Evolutionary conservation across 2,888 invertebrate genomes (phyloP), one percentile per base, ranked within the genome.

Genomic region (Gastracanthus pulcherrimus): DNA sequence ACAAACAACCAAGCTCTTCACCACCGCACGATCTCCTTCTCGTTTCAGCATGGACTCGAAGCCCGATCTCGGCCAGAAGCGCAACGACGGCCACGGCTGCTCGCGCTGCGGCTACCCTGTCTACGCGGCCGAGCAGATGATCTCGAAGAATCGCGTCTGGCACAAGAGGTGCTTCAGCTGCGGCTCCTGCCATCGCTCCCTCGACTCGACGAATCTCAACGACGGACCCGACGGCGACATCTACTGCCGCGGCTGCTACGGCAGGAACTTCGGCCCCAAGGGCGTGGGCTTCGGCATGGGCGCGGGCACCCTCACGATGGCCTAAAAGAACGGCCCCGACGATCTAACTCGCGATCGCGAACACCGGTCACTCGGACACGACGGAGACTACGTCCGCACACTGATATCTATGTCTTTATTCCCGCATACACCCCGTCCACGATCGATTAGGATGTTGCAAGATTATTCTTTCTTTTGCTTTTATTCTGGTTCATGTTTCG

Each of bases 151-250:
- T 92, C 95, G 96, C 90, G 93, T 96, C 89, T 97, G 97, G 97
- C 98, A 99, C 93, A 97, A 96, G 92, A 93, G 96, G 87, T 98
- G 98, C 93, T 98, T 98, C 95, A 95, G 95, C 92, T 98, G 98
- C 92, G 95, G 94, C 72, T 96, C 96, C 87, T 98, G 97, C 92
- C 95, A 95, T 89, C 96, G 96, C 92, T 97, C 97, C 87, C 93
- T 96, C 91, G 98, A 98, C 92, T 97, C 97, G 86, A 97, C 97
- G 89, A 97, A 96, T 90, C 93, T 97, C 87, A 97, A 97, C 90
- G 98, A 98, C 89, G 98, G 96, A 85, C 98, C 98, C 83, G 96
- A 98, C 91, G 96, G 96, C 76, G 97, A 98, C 91, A 97, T 98
- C 90, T 98, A 97, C 93, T 98, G 98, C 93, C 95, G 96, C 91